Conservation (phyloP, 2,797 vertebrate species). For the Hyperoplus immaculatus region DNA sequence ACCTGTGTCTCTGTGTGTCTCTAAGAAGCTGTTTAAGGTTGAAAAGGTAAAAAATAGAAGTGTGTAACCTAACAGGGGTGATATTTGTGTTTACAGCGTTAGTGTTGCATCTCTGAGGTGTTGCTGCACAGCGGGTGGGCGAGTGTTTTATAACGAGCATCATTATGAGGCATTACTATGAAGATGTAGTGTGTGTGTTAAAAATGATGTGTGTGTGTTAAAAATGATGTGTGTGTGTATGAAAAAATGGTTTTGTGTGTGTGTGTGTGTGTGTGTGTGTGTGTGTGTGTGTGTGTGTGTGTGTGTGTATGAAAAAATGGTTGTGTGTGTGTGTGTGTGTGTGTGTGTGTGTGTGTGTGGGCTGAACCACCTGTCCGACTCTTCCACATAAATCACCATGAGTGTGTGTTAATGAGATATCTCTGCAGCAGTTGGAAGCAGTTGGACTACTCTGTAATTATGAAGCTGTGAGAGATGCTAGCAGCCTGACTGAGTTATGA, state of each 20-base stretch:
- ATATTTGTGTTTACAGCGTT: constrained; percentile 50
- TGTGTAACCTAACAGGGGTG: constrained; percentile 30
- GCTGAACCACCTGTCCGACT: constrained; percentile 19
- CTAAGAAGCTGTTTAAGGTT: constrained; percentile 13
- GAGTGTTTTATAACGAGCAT: constrained; percentile 40
- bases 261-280: constrained; percentile 4
- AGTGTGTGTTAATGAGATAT: constrained; percentile 49
- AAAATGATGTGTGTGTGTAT: background rate
- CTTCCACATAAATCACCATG: constrained; percentile 47
- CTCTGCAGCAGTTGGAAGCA: constrained; percentile 34
- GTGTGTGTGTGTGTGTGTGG: constrained; percentile 1
- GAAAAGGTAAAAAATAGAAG: constrained; percentile 17
- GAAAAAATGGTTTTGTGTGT: background rate
- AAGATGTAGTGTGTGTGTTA: background rate
- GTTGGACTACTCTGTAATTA: constrained; percentile 15
- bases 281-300: background rate
- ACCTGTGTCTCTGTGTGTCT: background rate
- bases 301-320: background rate
- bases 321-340: background rate
- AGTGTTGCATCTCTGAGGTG: constrained; percentile 46
- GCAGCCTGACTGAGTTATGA: background rate
- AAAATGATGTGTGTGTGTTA: background rate
- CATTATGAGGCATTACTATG: constrained; percentile 35
- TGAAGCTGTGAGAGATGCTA: constrained; percentile 3
- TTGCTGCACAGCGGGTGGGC: constrained; percentile 12